Evolutionary conservation across 2,888 invertebrate genomes (phyloP).

Genomic region (Eupithecia centaureata): DNA sequence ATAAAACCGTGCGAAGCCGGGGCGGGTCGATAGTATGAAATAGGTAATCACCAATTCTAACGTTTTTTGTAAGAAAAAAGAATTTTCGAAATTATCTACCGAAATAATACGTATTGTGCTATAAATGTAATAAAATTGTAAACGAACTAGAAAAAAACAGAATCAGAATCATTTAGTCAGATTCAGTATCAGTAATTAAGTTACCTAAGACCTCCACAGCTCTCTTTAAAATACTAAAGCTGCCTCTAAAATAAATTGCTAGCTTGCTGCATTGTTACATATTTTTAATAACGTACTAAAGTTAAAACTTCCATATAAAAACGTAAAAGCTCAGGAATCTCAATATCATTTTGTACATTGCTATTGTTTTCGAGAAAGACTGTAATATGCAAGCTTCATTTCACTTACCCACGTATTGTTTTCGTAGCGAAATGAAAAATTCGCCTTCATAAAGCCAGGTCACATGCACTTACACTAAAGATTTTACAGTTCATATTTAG

Average conservation of each 20-base stretch:
- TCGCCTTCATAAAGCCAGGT: constrained; percentile 51
- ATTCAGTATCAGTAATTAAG: no score
- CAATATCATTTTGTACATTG: constrained; percentile 47
- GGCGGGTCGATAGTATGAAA: no score
- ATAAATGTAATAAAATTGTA: no score
- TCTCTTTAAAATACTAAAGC: constrained; percentile 48
- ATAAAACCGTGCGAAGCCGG: no score
- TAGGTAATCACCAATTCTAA: no score
- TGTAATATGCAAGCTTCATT: constrained; percentile 63
- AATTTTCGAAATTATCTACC: background rate
- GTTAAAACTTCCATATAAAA: constrained; percentile 10
- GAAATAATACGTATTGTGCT: no score
- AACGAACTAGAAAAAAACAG: no score
- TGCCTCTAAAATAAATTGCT: constrained; percentile 63
- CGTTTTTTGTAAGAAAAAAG: no score
- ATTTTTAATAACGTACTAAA: constrained; percentile 11
- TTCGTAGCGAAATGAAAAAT: constrained; percentile 64
- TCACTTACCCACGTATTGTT: constrained; percentile 57
- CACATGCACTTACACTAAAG: background rate
- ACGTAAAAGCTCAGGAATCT: constrained; percentile 41
- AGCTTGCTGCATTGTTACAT: constrained; percentile 47
- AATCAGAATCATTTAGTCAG: no score
- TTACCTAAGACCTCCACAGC: constrained; percentile 33
- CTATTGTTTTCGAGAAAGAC: constrained; percentile 52
- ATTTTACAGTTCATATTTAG: background rate